A percentile compares a stretch with the other conserved stretches of the same genome.
These are phyloP conservation scores for Ptilodon capucinus DNA, from an alignment of 2,888 invertebrate genomes.

Conservation along the genomic window DNA sequence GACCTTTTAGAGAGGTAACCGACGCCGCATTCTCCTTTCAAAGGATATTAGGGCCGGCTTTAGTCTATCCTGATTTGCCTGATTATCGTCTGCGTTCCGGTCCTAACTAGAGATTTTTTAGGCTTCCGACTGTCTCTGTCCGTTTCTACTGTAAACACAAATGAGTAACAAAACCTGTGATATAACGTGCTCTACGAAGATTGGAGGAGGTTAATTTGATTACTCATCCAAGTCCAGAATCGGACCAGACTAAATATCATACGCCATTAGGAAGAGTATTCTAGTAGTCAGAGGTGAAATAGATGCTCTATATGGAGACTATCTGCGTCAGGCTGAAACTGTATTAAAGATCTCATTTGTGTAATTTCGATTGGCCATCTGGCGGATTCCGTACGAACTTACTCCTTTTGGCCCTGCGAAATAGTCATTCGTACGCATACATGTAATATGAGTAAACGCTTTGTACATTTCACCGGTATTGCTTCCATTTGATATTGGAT, in stretches of 20 bases:
- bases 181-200: too few species aligned
- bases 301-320: too few species aligned
- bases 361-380: conserved; percentile 14
- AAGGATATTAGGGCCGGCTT: neutral
- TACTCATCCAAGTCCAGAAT: too few species aligned
- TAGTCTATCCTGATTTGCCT: neutral
- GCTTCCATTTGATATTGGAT: conserved; percentile 81
- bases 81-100: neutral
- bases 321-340: conserved; percentile 10
- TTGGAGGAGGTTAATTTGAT: too few species aligned
- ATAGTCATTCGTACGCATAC: conserved; percentile 53
- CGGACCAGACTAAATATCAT: too few species aligned
- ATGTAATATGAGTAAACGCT: conserved; percentile 70
- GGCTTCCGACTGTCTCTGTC: too few species aligned
- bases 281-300: too few species aligned
- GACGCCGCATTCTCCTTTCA: neutral
- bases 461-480: conserved; percentile 77
- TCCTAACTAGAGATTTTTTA: too few species aligned
- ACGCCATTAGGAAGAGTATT: too few species aligned
- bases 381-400: conserved; percentile 13
- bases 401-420: conserved; percentile 24
- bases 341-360: conserved; percentile 32
- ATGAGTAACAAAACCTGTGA: too few species aligned
- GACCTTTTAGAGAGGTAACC: conserved; percentile 21
- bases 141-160: too few species aligned